Conservation (phyloP, 2,113 vertebrate species). For the Vanacampus margaritifer region DNA sequence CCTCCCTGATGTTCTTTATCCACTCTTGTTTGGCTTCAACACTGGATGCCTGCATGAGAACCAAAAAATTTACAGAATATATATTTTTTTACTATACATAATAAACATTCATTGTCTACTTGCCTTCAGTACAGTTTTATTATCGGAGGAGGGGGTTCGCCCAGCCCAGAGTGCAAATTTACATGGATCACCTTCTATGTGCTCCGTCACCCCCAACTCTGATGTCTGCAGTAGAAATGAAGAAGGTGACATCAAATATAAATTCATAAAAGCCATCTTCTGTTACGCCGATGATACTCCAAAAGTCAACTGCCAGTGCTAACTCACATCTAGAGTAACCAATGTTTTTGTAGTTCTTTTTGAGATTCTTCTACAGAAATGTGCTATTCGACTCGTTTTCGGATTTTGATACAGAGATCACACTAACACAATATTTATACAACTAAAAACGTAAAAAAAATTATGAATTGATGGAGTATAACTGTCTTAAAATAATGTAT, state of each 20-base stretch:
- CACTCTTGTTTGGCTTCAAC: slow-evolving; percentile 98
- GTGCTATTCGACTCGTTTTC: too few relatives aligned
- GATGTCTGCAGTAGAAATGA: slow-evolving; percentile 78
- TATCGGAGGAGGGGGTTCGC: slow-evolving; percentile 95
- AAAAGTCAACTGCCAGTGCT: too few relatives aligned
- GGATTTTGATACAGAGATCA: too few relatives aligned
- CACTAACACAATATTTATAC: too few relatives aligned
- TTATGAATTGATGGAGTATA: too few relatives aligned
- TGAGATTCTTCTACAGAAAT: too few relatives aligned
- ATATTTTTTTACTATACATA: background rate
- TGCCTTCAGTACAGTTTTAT: slow-evolving; percentile 96
- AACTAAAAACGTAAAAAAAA: too few relatives aligned
- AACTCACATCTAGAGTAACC: too few relatives aligned
- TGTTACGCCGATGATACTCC: too few relatives aligned
- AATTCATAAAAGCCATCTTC: background rate
- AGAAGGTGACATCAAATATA: background rate
- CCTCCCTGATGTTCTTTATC: slow-evolving; percentile 97
- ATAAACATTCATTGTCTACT: slow-evolving; percentile 1
- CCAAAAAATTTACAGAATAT: background rate
- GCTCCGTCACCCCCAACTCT: slow-evolving; percentile 95
- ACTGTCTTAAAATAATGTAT: too few relatives aligned
- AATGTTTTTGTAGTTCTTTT: too few relatives aligned
- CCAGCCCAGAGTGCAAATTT: slow-evolving; percentile 98
- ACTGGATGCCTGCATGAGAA: slow-evolving; percentile 80
- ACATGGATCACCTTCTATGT: slow-evolving; percentile 97